These are phyloP conservation scores for Castor canadensis DNA, from an alignment of 2,113 vertebrate species.

Conservation along the genomic window DNA sequence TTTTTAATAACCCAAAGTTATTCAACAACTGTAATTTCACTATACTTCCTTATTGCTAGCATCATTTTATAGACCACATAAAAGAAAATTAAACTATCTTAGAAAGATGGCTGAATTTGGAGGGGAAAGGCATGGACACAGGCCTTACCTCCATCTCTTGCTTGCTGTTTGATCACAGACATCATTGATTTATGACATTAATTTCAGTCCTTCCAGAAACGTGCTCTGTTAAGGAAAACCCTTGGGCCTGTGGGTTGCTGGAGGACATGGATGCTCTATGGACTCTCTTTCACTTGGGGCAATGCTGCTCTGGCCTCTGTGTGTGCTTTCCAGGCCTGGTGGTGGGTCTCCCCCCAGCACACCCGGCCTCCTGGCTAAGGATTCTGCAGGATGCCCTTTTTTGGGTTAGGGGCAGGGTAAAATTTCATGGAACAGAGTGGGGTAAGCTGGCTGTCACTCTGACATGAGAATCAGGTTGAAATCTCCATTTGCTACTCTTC, in stretches of 20 bases:
- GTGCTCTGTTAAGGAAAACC: background rate
- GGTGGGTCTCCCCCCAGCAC: background rate
- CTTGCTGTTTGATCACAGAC: background rate
- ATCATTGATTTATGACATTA: conserved; percentile 7
- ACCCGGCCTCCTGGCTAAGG: background rate
- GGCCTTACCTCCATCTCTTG: background rate
- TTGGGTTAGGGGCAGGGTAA: background rate
- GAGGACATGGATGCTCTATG: background rate
- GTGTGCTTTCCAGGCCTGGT: background rate
- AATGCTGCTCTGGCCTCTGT: rapidly evolving
- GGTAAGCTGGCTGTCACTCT: background rate
- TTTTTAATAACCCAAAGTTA: conserved; percentile 29
- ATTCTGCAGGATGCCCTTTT: background rate
- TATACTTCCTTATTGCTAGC: background rate
- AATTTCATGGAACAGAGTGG: background rate
- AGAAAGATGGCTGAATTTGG: background rate
- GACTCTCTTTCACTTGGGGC: background rate
- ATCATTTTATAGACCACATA: background rate
- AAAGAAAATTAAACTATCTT: background rate
- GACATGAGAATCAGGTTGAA: background rate
- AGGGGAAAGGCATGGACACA: background rate
- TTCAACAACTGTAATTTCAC: background rate
- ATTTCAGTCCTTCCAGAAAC: background rate
- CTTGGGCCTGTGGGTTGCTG: background rate
- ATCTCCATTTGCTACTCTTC: background rate